Evolutionary conservation across 2,888 invertebrate genomes (phyloP), one percentile per base, ranked within the genome.

Genomic region (Drosophila atroscutellata): DNA sequence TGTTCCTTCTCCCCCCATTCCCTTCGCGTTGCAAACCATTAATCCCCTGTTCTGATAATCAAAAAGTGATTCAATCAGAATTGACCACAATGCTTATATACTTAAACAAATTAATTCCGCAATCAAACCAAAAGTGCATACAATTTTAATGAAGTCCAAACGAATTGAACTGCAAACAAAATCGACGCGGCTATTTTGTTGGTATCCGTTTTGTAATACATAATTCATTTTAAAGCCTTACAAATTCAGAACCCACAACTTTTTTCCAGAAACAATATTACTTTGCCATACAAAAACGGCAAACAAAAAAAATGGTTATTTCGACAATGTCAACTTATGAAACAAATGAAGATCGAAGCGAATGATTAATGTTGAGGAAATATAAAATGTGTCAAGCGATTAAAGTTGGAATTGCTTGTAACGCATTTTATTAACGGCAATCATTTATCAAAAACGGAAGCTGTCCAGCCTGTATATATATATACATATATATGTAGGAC

Each of bases 381-480:
- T 79, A 83, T 83, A 80, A 86, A 85, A 83, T 80, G 85, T 86
- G 83, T 77, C 87, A 76, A 72, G 76, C 83, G 87, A 89, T 89
- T 86, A 89, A 89, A 87, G 85, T 70, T 75, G 75, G 81, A 71
- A 87, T 72, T 74, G 74, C 62, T 58, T 64, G 80, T 71, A 77
- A 73, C 68, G 70, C 74, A 75, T 72, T 78, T 83, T 86, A 83
- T 86, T 81, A 77, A 80, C 75, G 77, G 63, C 84, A 70, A 81
- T 85, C 89, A 89, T 86, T 86, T 83, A 86, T 86, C 86, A 86
- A 75, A 74, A 47, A 61, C 64, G 13, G n/a, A 37, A 70, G 42
- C 70, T 66, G 77, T 67, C 52, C 69, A 64, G 52, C 51, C 30
- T 24, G n/a, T 26, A 15, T 4, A 8, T 24, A 7, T 45, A 45